phyloP scores from a whole-genome alignment of 2,888 invertebrate genomes.

The Thereva unica region DNA sequence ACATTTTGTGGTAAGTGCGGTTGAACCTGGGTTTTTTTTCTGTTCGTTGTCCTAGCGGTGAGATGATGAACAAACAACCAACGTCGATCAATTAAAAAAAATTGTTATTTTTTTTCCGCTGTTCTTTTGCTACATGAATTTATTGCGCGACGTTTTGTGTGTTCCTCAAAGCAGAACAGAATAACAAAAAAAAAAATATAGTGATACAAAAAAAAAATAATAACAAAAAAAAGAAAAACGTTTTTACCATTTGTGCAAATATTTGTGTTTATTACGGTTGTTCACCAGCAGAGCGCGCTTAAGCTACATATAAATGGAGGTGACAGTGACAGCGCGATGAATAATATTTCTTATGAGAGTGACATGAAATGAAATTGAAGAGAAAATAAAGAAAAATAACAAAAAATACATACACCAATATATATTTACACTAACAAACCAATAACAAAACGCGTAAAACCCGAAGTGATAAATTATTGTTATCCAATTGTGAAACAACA shows the following conservation, averaged over 20 bases:
- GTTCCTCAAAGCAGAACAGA: background rate
- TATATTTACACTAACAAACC: too few species aligned
- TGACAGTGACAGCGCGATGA: background rate
- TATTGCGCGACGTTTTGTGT: conserved; percentile 13
- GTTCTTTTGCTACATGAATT: conserved; percentile 22
- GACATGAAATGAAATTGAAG: too few species aligned
- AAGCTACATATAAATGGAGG: background rate
- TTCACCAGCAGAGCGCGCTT: conserved; percentile 1
- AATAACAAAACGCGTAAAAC: too few species aligned
- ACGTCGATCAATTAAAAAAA: conserved; percentile 12
- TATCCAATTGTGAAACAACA: too few species aligned
- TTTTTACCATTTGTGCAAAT: conserved; percentile 24
- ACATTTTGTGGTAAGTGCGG: conserved; percentile 5
- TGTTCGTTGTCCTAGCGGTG: background rate
- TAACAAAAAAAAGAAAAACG: conserved; percentile 2
- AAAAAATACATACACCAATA: too few species aligned
- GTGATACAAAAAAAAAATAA: conserved; percentile 6
- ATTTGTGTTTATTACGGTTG: conserved; percentile 19
- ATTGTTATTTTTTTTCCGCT: too few species aligned
- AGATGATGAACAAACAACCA: background rate
- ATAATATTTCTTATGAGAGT: too few species aligned
- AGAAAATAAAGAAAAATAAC: too few species aligned
- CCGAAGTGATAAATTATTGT: too few species aligned
- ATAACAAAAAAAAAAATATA: background rate
- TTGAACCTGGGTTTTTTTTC: conserved; percentile 7